Evolutionary conservation across 2,888 invertebrate species (phyloP), one percentile per base, ranked within the genome.

Genomic region (Biston stratarius): DNA sequence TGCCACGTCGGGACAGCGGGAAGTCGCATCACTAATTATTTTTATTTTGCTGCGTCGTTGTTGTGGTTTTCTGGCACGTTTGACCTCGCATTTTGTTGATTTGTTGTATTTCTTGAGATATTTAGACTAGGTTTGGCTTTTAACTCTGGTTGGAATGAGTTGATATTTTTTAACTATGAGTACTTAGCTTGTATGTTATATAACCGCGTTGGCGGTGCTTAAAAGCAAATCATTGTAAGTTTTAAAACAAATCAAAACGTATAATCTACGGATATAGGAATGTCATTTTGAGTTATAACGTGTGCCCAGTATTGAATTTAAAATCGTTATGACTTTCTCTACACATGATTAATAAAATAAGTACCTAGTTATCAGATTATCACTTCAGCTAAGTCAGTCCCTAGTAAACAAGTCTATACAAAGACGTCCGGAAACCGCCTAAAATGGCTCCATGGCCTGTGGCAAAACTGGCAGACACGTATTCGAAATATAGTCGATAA

Each of bases 401-500:
- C 51, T 15, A 58, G 15, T 51, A 47, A 42, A 53, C 34, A 63
- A 45, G 48, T 12, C 53, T 36, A 40, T 61, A 49, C 6, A 51
- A 51, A 52, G 49, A 48, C 51, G 40, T 36, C 89, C 84, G 89
- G 91, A 90, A 90, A 87, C 83, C 77, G 76, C 81, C 86, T 77
- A 86, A 90, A 90, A 89, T 88, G 83, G 86, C 76, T 76, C 24
- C 78, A 77, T 75, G 77, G 75, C 76, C 75, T 61, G 66, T 80
- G 75, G 77, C 75, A 70, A 72, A 45, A 58, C 65, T 48, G 70
- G 76, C 75, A 77, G 77, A 75, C 75, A 84, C 85, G 82, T 84
- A 85, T 48, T 82, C 79, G 79, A 86, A 88, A 86, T 85, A 84
- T 76, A 73, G 76, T 78, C 81, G 70, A 88, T 90, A 91, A 89